phyloP scores from a whole-genome alignment of 2,113 vertebrate genomes.

The Anthoscopus minutus region DNA sequence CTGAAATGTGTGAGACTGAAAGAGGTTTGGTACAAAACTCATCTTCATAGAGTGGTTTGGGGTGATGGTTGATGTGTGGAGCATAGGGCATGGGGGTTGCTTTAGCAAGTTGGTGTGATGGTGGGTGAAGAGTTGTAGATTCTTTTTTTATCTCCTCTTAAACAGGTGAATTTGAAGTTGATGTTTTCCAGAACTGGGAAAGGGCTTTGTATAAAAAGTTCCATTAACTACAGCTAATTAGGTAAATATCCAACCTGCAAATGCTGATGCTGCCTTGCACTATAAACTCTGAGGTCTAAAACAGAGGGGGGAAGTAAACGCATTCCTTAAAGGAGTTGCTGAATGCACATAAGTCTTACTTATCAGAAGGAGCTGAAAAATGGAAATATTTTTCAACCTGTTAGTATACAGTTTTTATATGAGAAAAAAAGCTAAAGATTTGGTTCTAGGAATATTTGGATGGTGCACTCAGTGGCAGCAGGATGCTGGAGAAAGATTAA shows the following conservation, averaged over 20 bases:
- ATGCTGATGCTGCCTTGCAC: background rate
- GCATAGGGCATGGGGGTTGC: accelerated
- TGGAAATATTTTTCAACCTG: background rate
- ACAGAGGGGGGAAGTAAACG: background rate
- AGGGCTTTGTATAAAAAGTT: background rate
- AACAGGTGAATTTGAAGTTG: background rate
- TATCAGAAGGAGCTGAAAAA: background rate
- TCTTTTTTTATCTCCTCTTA: background rate
- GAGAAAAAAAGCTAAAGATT: background rate
- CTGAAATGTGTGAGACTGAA: background rate
- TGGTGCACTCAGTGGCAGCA: accelerated
- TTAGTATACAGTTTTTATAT: background rate
- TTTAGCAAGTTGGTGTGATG: background rate
- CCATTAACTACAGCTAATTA: background rate
- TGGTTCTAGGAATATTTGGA: background rate
- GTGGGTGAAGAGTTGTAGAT: background rate
- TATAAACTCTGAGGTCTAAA: background rate
- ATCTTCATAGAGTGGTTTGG: background rate
- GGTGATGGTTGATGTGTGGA: background rate
- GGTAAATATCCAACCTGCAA: background rate
- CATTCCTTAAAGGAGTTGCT: background rate
- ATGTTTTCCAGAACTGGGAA: background rate
- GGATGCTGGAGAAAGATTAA: background rate
- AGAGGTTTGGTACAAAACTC: background rate
- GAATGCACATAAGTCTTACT: background rate